Percentiles rank a stretch among this genome's conserved stretches.
Conservation (phyloP, 2,797 vertebrate genomes). For the Chromobotia macracanthus region DNA sequence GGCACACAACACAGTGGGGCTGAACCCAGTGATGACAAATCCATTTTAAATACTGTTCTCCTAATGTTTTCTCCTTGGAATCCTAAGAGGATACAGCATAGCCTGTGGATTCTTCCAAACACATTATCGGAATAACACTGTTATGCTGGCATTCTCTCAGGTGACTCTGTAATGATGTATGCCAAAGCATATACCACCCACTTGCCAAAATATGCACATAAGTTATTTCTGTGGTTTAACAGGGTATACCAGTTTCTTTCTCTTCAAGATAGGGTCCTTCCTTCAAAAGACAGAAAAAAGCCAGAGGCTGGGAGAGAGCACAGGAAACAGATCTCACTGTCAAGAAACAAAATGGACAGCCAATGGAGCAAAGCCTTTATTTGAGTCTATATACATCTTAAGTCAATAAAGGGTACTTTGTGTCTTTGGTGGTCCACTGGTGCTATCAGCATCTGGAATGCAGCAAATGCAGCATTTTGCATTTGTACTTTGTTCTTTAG, state of each 20-base stretch:
- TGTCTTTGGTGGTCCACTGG: slow-evolving; percentile 78
- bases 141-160: slow-evolving; percentile 4
- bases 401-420: slow-evolving; percentile 72
- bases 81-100: background rate
- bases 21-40: slow-evolving; percentile 9
- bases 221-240: slow-evolving; percentile 1
- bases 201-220: slow-evolving; percentile 11
- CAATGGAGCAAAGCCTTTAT: slow-evolving; percentile 72
- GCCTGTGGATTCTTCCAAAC: background rate
- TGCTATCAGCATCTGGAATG: slow-evolving; percentile 79
- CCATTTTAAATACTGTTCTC: slow-evolving; percentile 26
- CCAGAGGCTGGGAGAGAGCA: slow-evolving; percentile 24
- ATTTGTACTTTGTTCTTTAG: slow-evolving; percentile 74
- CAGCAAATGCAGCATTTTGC: slow-evolving; percentile 62
- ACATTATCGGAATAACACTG: background rate
- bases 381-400: slow-evolving; percentile 69
- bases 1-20: slow-evolving; percentile 20
- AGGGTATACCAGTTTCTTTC: background rate
- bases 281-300: slow-evolving; percentile 33
- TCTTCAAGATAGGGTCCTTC: slow-evolving; percentile 3
- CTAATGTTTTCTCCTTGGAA: background rate
- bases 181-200: background rate
- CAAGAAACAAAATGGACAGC: slow-evolving; percentile 63
- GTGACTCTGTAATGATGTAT: background rate
- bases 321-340: slow-evolving; percentile 54